Evolutionary conservation across 2,797 vertebrate species (phyloP), one percentile per base, ranked within the genome.

Genomic region (Scolopax rusticola): DNA sequence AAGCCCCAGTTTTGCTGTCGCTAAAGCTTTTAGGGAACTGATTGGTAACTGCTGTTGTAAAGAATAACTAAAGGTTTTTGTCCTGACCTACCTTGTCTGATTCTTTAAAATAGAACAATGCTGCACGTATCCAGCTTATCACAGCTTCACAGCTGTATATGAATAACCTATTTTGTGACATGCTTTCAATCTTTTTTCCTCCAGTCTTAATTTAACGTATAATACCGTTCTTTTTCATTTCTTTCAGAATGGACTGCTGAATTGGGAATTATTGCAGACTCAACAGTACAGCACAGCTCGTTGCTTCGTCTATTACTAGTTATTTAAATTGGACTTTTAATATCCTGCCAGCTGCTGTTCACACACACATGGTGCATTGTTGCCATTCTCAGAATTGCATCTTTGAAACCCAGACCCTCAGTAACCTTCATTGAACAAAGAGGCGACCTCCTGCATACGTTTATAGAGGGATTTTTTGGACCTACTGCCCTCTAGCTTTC

Each of bases 361-460:
- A 98, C 98, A 99, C 99, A 99, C 99, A 99, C 99, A 99, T 99
- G 99, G 98, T 99, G 98, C 99, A 99, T 99, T 98, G 98, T 98
- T 99, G 98, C 98, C 99, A 99, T 99, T 99, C 99, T 98, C 98
- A 97, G 97, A 98, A 98, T 99, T 98, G 97, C 98, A 97, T 99
- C 98, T 98, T 97, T 93, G 97, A 98, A 98, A 98, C 97, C 98
- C 98, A 95, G 98, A 97, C 98, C 97, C 97, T 98, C 98, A 96
- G 98, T 98, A 98, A 98, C 98, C 93, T 98, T 98, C 97, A 93
- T 97, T 97, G 63, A 97, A 98, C 97, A 97, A 97, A 98, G 97
- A 97, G 95, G 97, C 98, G 71, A 96, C 98, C 98, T 97, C 96
- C 64, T 82, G 97, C 71, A 53, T 95, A 86, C 89, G 32, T 97